phyloP scores from a whole-genome alignment of 2,888 invertebrate genomes.

The Nephrocerus scutellatus region DNA sequence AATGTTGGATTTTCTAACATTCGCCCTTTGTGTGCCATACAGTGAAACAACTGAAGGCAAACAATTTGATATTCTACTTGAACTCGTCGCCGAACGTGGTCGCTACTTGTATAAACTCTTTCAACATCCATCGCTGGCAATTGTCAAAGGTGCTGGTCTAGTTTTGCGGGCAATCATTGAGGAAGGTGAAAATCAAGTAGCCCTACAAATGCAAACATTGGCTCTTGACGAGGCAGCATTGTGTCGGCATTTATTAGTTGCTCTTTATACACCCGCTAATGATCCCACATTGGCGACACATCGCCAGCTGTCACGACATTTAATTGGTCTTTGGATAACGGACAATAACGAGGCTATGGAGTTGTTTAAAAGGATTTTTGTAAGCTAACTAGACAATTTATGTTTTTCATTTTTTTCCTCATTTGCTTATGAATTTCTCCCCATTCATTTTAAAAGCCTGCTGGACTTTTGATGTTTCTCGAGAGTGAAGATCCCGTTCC shows the following conservation, averaged over 20 bases:
- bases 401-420: background rate
- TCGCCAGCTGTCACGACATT: conserved; percentile 85
- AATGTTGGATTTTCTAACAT: conserved; percentile 97
- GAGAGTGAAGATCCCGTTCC: conserved; percentile 76
- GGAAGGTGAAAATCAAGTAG: conserved; percentile 88
- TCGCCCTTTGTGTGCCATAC: conserved; percentile 96
- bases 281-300: conserved; percentile 74
- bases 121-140: conserved; percentile 90
- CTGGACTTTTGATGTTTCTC: conserved; percentile 81
- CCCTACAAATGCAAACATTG: conserved; percentile 89
- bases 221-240: conserved; percentile 95
- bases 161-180: conserved; percentile 97
- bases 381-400: conserved; percentile 44
- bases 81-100: conserved; percentile 89
- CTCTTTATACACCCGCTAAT: conserved; percentile 79
- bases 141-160: conserved; percentile 96
- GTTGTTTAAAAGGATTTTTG: conserved; percentile 79
- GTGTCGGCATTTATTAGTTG: conserved; percentile 83
- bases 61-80: conserved; percentile 86
- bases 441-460: conserved; percentile 58
- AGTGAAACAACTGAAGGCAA: conserved; percentile 98
- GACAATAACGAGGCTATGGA: conserved; percentile 88
- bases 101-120: conserved; percentile 78
- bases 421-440: background rate
- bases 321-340: conserved; percentile 93